Conservation (phyloP, 2,888 invertebrate genomes). For the Erpobdella octoculata region DNA sequence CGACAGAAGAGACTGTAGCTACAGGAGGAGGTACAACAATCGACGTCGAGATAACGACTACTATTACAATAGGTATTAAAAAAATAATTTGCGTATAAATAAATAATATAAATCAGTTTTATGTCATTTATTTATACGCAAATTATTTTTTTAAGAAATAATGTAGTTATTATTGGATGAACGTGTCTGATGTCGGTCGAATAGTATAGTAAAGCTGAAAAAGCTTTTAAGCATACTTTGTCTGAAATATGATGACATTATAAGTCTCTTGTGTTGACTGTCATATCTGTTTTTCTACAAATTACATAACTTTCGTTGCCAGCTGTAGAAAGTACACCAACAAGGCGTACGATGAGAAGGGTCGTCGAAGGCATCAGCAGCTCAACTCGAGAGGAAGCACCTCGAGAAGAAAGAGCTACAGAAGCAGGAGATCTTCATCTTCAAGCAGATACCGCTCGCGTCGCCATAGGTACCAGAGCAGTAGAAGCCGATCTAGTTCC, state of each 20-base stretch:
- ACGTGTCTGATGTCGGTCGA: too few relatives aligned
- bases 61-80: background rate
- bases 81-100: too few relatives aligned
- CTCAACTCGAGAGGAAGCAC: background rate
- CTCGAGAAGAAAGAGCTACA: background rate
- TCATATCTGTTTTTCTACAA: too few relatives aligned
- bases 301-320: background rate
- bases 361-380: background rate
- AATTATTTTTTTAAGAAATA: too few relatives aligned
- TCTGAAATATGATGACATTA: too few relatives aligned
- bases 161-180: too few relatives aligned
- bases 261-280: too few relatives aligned
- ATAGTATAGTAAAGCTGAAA: too few relatives aligned
- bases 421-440: conserved; percentile 2
- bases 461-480: background rate
- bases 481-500: conserved; percentile 7
- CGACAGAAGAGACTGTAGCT: conserved; percentile 5
- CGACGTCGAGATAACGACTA: background rate
- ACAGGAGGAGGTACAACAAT: background rate
- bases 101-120: too few relatives aligned
- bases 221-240: too few relatives aligned
- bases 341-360: background rate
- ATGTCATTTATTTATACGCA: too few relatives aligned
- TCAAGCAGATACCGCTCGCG: conserved; percentile 1
- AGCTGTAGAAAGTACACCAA: background rate